Conservation (phyloP, 1,140 invertebrate species). For the Pseudomyrmex pallidus region DNA sequence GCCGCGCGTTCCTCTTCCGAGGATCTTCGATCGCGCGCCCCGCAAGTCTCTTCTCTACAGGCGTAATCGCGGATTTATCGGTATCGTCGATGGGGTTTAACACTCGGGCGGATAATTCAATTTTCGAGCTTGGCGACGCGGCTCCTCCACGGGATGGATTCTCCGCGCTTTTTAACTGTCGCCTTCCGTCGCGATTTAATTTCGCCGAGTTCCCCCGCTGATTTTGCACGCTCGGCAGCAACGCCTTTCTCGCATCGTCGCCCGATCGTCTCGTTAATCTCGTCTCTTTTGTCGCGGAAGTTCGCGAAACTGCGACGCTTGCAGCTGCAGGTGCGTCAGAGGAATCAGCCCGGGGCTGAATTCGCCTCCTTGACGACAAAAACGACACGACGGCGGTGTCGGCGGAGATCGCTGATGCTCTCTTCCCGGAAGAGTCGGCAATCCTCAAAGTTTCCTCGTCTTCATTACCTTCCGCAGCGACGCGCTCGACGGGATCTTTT, state of each 20-base stretch:
- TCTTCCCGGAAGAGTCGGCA: not conserved
- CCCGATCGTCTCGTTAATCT: slow-evolving; percentile 24
- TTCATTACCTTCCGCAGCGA: not conserved
- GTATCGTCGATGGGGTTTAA: not conserved
- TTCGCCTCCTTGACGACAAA: not conserved
- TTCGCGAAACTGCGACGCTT: not conserved
- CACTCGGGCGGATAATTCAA: slow-evolving; percentile 36
- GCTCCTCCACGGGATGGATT: not conserved
- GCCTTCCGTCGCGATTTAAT: slow-evolving; percentile 37
- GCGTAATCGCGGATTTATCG: not conserved
- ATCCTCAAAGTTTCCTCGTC: not conserved
- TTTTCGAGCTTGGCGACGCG: slow-evolving; percentile 8
- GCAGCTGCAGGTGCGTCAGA: not conserved
- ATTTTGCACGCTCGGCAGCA: not conserved
- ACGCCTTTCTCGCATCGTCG: not conserved
- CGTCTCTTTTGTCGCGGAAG: not conserved
- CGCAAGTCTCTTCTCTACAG: too few species aligned
- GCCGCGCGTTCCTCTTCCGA: not conserved
- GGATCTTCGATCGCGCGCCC: not conserved
- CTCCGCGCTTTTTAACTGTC: slow-evolving; percentile 33
- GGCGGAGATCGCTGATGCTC: not conserved
- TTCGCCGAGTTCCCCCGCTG: not conserved
- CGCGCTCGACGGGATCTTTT: not conserved
- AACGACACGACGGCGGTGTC: not conserved
- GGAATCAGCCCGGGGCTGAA: not conserved